Conservation (phyloP, 2,797 vertebrate genomes). For the Pangasius sanitwongsei region DNA sequence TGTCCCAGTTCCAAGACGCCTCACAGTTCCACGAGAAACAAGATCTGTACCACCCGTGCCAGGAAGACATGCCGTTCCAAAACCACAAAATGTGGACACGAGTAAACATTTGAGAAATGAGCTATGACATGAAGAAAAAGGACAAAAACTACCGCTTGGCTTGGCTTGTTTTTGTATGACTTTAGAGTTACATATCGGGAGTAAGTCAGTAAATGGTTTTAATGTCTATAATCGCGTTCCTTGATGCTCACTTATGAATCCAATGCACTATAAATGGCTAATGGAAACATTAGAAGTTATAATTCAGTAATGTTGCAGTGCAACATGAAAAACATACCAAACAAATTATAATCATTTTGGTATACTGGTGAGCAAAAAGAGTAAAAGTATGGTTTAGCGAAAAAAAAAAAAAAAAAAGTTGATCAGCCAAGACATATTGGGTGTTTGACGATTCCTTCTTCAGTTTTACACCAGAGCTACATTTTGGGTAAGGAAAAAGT, state of each 20-base stretch:
- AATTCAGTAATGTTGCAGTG: background rate
- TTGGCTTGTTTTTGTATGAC: conserved; percentile 5
- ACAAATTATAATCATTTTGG: background rate
- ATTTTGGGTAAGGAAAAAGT: background rate
- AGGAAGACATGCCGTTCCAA: conserved; percentile 54
- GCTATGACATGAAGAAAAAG: conserved; percentile 35
- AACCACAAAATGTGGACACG: conserved; percentile 40
- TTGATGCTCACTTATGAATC: conserved; percentile 20
- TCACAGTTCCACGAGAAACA: conserved; percentile 54
- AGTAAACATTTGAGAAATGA: conserved; percentile 60
- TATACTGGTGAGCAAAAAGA: background rate
- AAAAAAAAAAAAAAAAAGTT: background rate
- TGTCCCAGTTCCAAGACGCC: conserved; percentile 46
- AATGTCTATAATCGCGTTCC: conserved; percentile 34
- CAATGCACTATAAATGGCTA: conserved; percentile 15
- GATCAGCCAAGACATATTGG: background rate
- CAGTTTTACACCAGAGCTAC: background rate
- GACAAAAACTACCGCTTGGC: conserved; percentile 28
- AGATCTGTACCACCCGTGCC: conserved; percentile 55
- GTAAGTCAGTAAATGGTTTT: background rate
- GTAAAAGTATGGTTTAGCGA: background rate
- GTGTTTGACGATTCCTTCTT: background rate
- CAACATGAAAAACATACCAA: conserved; percentile 5
- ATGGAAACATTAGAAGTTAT: conserved; percentile 25
- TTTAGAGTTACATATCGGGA: conserved; percentile 3